Evolutionary conservation across 2,888 invertebrate genomes (phyloP), one percentile per base, ranked within the genome.

Genomic region (Drosophila yooni): DNA sequence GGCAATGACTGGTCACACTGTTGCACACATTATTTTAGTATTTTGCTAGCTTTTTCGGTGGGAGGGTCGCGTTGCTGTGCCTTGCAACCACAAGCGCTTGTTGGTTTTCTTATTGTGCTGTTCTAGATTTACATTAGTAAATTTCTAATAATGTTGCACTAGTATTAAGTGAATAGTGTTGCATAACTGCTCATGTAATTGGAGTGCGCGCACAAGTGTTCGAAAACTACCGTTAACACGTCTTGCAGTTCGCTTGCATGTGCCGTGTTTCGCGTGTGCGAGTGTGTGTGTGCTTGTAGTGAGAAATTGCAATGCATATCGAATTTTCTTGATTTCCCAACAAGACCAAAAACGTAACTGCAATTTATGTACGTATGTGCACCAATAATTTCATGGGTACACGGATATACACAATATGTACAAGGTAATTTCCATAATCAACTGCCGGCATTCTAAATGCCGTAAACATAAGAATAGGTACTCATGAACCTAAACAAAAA

Each of bases 311-410:
- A 84, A 79, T 82, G 82, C 61, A 60, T 74, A 88, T 79, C 74
- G 72, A 74, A 72, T 82, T 87, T 84, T 77, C 89, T 78, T 88
- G 77, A 82, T 89, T 84, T 90, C 56, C 60, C 66, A 76, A 81
- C 50, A 38, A 46, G 15, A 46, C 46, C 46, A 25, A 15, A 46
- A 46, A 57, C 50, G 68, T 33, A 70, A 70, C 63, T 64, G 57
- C 48, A 53, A 18, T 25, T 70, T 2, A 21, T 54, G n/a, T 31
- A 65, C 57, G n/a, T 29, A 65, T 38, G 64, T 50, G 34, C 53
- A 50, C 10, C 51, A 43, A 40, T 65, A n/a, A 43, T 61, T 89
- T 62, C 61, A 79, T 88, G 76, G 70, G 69, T 88, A 69, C 29
- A 61, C 60, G 52, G 29, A 67, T 54, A 63, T 62, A 25, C 13